Conservation (phyloP, 2,888 invertebrate genomes). For the Eupelmus urozonus region DNA sequence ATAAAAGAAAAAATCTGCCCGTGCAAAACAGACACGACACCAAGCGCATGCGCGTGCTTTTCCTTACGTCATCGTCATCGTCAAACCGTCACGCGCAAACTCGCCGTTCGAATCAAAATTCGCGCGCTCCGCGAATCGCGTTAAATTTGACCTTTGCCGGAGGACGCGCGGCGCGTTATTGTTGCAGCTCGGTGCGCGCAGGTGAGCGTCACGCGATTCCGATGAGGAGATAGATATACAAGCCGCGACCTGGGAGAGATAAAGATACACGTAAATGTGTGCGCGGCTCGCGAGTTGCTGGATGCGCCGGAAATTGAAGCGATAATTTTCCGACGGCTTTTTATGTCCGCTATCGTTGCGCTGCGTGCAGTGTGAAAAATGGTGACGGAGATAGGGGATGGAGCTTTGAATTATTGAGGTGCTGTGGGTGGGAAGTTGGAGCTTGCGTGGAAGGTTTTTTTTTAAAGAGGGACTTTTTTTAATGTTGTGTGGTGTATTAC, state of each 20-base stretch:
- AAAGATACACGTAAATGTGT: neutral
- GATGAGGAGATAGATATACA: slow-evolving; percentile 8
- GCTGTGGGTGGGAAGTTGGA: neutral
- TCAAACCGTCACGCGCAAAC: too few relatives aligned
- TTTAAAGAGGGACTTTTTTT: neutral
- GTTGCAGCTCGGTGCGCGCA: neutral
- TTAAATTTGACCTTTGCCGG: slow-evolving; percentile 13
- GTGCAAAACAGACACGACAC: too few relatives aligned
- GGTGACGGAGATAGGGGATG: neutral
- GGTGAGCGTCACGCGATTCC: neutral
- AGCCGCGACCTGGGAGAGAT: neutral
- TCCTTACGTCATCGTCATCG: too few relatives aligned
- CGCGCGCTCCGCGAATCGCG: neutral
- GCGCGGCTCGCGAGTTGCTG: neutral
- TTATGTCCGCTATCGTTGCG: too few relatives aligned
- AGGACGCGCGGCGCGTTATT: neutral
- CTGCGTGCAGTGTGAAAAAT: neutral
- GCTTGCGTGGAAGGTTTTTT: too few relatives aligned
- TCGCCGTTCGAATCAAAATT: too few relatives aligned
- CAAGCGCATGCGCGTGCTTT: too few relatives aligned
- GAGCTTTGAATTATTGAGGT: slow-evolving; percentile 2
- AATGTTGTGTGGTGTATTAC: too few relatives aligned
- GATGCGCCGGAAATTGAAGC: slow-evolving; percentile 24
- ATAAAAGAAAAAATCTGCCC: too few relatives aligned
- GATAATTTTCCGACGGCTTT: slow-evolving; percentile 10